Evolutionary conservation across 1,140 invertebrate genomes (phyloP), one percentile per base, ranked within the genome.

Genomic region (Drosophila kepulauana): DNA sequence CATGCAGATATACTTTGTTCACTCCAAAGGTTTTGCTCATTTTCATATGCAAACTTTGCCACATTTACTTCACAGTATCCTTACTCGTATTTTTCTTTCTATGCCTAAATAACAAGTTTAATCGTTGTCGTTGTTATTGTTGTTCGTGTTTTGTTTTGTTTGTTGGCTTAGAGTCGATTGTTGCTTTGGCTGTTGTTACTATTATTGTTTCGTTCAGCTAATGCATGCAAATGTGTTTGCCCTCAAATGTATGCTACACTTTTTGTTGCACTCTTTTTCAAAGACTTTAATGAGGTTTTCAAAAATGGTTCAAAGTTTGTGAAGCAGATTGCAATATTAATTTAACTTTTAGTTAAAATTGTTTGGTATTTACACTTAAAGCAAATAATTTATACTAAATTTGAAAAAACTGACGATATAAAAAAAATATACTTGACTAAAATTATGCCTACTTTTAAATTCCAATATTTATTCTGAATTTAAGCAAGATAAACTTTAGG

Each of bases 1-100:
- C 52, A 59, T 61, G 20, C 30, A 41, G 25, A 30, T 20, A 51
- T 15, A 35, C 15, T 15, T 28, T 30, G 43, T 16, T 4, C 54
- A 13, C 41, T 43, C 41, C n/a, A 5, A 11, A 43, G 41, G n/a
- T 43, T 43, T 43, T 45, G 56, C 57, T 59, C 20, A 57, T 41
- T 57, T 57, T 57, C 15, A 41, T 57, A 57, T 59, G 61, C 48
- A 52, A 43, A 41, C 48, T n/a, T 54, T 1, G n/a, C 13, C 41
- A 10, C 38, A 61, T 45, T 61, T 11, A 57, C 7, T 57, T 8
- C 35, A 38, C 30, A n/a, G 25, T 13, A 63, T 35, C 38, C 30
- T n/a, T 15, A 15, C 33, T 64, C 48, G 16, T 51, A 52, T 56
- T 65, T 54, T 65, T 11, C n/a, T 15, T 43, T 5, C 35, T 62